These are phyloP conservation scores for Cyphotilapia sp. DNA, from an alignment of 2,113 vertebrate genomes.

Conservation along the genomic window DNA sequence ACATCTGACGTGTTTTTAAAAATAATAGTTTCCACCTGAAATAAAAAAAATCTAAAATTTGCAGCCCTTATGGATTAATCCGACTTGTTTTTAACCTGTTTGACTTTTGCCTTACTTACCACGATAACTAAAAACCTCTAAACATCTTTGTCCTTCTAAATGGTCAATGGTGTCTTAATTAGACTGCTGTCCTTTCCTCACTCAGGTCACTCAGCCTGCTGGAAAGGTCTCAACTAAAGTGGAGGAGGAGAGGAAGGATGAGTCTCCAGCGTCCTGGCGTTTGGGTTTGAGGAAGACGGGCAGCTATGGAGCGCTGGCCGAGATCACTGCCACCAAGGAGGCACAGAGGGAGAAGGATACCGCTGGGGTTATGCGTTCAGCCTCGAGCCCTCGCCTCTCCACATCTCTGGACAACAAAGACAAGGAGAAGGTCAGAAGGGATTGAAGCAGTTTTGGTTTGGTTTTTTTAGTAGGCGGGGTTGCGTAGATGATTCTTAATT, in stretches of 20 bases:
- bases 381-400: conserved; percentile 95
- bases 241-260: conserved; percentile 94
- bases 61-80: background rate
- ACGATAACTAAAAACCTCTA: background rate
- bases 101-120: background rate
- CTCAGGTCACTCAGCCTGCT: conserved; percentile 77
- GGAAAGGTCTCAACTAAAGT: conserved; percentile 81
- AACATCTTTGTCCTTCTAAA: background rate
- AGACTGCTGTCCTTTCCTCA: background rate
- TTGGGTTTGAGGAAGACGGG: conserved; percentile 93
- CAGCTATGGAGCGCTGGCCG: conserved; percentile 93
- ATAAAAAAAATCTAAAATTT: background rate
- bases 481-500: background rate
- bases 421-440: conserved; percentile 83
- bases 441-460: background rate
- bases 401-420: conserved; percentile 96
- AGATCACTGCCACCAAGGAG: conserved; percentile 94
- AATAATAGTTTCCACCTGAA: background rate
- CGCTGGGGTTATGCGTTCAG: conserved; percentile 92
- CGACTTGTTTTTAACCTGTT: background rate
- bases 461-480: background rate
- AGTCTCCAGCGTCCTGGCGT: conserved; percentile 94
- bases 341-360: conserved; percentile 91
- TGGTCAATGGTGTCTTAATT: background rate
- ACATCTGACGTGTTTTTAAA: conserved; percentile 20